phyloP scores from a whole-genome alignment of 2,888 invertebrate genomes.

The Drosophila acutilabella region DNA sequence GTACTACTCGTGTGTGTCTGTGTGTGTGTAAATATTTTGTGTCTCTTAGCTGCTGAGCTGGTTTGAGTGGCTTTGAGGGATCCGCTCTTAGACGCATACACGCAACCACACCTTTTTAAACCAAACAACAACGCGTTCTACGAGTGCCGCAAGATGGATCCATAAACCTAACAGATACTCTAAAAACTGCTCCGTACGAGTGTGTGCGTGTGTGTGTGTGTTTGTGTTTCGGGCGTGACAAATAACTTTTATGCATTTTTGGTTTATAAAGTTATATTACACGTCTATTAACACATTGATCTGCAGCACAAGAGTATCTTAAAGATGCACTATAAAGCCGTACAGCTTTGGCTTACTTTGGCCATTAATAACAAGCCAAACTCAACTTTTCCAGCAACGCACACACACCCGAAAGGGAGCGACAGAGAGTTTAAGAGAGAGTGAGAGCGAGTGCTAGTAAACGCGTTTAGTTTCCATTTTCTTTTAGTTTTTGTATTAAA shows the following conservation, averaged over 20 bases:
- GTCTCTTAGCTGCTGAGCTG: conserved; percentile 60
- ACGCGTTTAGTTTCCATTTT: neutral
- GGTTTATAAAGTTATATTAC: conserved; percentile 18
- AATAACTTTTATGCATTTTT: conserved; percentile 13
- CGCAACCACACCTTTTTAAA: conserved; percentile 78
- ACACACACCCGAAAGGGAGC: neutral
- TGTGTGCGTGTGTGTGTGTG: conserved; percentile 12
- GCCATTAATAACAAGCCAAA: conserved; percentile 2
- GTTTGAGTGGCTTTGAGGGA: conserved; percentile 21
- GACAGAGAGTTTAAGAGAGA: neutral
- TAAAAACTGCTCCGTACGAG: conserved; percentile 10
- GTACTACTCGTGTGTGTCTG: neutral
- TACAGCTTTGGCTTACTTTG: neutral
- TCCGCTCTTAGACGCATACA: conserved; percentile 70
- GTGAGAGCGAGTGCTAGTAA: neutral
- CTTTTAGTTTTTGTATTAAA: neutral
- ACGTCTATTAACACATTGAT: conserved; percentile 8
- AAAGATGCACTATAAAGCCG: neutral
- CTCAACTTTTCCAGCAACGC: neutral
- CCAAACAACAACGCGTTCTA: conserved; percentile 27
- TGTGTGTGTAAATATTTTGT: conserved; percentile 18
- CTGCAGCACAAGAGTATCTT: neutral
- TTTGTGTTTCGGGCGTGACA: conserved; percentile 62
- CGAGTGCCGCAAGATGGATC: conserved; percentile 16
- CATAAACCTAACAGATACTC: conserved; percentile 27